Conservation (phyloP, 2,888 invertebrate genomes). For the Trichogramma evanescens region DNA sequence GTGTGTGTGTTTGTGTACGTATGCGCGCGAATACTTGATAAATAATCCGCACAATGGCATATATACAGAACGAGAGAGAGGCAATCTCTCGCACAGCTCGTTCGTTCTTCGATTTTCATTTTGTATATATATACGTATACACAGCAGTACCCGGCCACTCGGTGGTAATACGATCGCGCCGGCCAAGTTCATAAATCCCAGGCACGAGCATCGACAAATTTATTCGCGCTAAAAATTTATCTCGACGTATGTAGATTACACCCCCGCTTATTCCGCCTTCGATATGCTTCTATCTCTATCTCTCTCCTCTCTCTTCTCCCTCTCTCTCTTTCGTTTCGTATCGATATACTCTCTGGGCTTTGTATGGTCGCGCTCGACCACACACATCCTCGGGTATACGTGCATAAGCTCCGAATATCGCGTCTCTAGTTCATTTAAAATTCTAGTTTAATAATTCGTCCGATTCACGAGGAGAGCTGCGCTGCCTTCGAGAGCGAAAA, state of each 20-base stretch:
- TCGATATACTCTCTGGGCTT: background rate
- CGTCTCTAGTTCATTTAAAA: too few species aligned
- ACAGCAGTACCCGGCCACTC: background rate
- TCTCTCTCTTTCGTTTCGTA: background rate
- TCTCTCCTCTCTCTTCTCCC: background rate
- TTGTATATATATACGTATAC: too few species aligned
- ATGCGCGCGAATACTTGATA: background rate
- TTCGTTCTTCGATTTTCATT: background rate
- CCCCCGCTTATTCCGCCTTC: slow-evolving; percentile 9
- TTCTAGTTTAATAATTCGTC: too few species aligned
- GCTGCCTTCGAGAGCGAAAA: too few species aligned
- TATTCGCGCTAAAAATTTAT: slow-evolving; percentile 5
- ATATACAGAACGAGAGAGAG: too few species aligned
- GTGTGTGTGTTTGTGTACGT: too few species aligned
- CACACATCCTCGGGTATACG: background rate
- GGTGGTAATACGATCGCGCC: background rate
- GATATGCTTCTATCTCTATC: background rate
- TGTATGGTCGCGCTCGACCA: background rate
- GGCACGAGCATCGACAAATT: background rate
- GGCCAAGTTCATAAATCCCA: background rate
- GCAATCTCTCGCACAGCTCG: too few species aligned
- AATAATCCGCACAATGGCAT: background rate
- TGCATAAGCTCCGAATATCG: background rate
- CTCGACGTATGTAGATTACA: slow-evolving; percentile 12
- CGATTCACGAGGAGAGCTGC: too few species aligned